These are phyloP conservation scores for Hylyphantes graminicola DNA, from an alignment of 1,140 invertebrate genomes.

Conservation along the genomic window DNA sequence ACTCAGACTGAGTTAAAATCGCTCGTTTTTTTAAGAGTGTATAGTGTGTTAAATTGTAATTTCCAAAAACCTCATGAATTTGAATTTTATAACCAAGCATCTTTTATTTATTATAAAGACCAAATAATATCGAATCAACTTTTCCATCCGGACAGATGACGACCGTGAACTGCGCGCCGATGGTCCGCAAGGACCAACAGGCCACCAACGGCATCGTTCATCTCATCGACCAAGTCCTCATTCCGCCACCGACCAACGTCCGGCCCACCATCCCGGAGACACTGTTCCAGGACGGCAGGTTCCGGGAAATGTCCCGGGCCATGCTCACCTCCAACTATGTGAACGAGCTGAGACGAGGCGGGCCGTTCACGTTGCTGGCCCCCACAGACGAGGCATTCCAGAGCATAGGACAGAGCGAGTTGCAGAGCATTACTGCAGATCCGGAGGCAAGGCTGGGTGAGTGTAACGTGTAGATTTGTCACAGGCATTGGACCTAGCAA, in stretches of 20 bases:
- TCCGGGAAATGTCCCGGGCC: constrained; percentile 39
- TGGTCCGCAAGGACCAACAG: constrained; percentile 68
- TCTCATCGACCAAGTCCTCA: constrained; percentile 70
- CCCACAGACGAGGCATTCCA: constrained; percentile 70
- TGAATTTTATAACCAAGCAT: not conserved
- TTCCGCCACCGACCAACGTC: constrained; percentile 65
- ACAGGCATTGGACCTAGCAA: too few species aligned
- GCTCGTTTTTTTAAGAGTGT: too few species aligned
- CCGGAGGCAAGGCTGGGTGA: constrained; percentile 41
- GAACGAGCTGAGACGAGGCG: constrained; percentile 63
- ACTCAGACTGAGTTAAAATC: too few species aligned
- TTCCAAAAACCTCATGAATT: too few species aligned
- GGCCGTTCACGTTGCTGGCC: constrained; percentile 72
- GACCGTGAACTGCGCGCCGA: constrained; percentile 68
- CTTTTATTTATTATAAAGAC: not conserved
- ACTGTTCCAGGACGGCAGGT: constrained; percentile 53
- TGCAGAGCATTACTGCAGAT: constrained; percentile 29
- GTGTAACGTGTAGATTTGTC: too few species aligned
- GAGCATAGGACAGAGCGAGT: constrained; percentile 64
- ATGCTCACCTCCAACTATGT: constrained; percentile 53
- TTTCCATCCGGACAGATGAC: constrained; percentile 63
- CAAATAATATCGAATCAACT: not conserved
- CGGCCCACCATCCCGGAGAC: constrained; percentile 32
- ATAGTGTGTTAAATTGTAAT: too few species aligned
- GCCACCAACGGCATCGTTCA: constrained; percentile 73